Conservation (phyloP, 2,797 vertebrate species). For the Dendrocincla tyrannina region DNA sequence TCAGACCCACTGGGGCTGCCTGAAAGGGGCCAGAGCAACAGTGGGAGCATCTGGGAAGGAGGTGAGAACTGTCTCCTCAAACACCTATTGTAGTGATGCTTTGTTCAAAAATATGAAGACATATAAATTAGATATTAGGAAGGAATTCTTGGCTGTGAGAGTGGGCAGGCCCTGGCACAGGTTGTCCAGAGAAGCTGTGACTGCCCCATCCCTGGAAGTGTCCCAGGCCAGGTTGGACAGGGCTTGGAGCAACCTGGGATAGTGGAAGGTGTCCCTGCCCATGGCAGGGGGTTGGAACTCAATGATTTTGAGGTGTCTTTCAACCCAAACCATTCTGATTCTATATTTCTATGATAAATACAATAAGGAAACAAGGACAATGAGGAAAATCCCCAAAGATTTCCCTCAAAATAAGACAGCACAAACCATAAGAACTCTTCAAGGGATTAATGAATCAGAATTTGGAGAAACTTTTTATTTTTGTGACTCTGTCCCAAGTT, state of each 20-base stretch:
- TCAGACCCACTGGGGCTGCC: background rate
- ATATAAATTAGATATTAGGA: background rate
- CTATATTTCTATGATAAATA: background rate
- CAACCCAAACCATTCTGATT: background rate
- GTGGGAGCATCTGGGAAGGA: background rate
- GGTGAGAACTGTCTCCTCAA: background rate
- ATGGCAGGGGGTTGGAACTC: rapidly evolving
- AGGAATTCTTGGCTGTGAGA: background rate
- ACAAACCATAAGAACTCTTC: background rate
- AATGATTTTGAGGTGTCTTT: background rate
- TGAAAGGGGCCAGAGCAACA: background rate
- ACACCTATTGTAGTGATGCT: background rate
- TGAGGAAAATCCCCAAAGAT: background rate
- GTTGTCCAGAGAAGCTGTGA: background rate
- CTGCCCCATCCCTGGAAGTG: background rate
- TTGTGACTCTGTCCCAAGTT: background rate
- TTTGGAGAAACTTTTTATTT: background rate
- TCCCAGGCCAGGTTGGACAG: rapidly evolving
- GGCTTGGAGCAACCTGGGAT: rapidly evolving
- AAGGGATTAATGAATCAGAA: background rate
- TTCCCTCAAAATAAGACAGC: background rate
- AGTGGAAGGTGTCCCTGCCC: background rate
- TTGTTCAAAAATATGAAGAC: background rate
- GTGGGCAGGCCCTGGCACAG: rapidly evolving
- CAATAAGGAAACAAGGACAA: background rate